Conservation (phyloP, 2,888 invertebrate species). For the Desoria tigrina region DNA sequence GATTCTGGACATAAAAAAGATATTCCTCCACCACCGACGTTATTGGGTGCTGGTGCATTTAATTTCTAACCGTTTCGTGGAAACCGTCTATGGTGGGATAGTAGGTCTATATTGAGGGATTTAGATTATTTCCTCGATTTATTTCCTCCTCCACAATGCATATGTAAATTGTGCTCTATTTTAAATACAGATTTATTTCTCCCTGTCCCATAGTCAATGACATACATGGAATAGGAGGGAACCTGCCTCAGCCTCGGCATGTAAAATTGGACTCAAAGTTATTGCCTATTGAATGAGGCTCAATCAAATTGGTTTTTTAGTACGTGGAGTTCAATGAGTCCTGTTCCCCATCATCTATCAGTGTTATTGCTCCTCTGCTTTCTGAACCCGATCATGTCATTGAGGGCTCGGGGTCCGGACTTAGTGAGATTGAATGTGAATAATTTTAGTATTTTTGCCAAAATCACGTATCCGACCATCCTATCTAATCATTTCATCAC, state of each 20-base stretch:
- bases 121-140: conserved; percentile 10
- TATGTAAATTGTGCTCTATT: not conserved
- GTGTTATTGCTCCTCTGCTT: no score
- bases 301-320: conserved; percentile 11
- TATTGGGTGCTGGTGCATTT: not conserved
- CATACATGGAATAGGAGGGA: conserved; percentile 8
- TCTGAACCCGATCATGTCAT: no score
- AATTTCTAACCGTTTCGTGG: conserved; percentile 3
- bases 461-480: no score
- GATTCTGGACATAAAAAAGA: not conserved
- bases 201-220: not conserved
- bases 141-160: not conserved
- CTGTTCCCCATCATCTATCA: no score
- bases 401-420: no score
- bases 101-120: no score
- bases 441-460: no score
- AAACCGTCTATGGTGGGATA: no score
- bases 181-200: conserved; percentile 18
- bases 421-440: no score
- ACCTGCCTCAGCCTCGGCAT: not conserved
- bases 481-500: no score
- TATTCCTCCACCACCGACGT: not conserved
- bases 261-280: conserved; percentile 10
- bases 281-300: conserved; percentile 9
- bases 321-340: no score